Conservation (phyloP, 2,888 invertebrate genomes). For the Noctua janthina region DNA sequence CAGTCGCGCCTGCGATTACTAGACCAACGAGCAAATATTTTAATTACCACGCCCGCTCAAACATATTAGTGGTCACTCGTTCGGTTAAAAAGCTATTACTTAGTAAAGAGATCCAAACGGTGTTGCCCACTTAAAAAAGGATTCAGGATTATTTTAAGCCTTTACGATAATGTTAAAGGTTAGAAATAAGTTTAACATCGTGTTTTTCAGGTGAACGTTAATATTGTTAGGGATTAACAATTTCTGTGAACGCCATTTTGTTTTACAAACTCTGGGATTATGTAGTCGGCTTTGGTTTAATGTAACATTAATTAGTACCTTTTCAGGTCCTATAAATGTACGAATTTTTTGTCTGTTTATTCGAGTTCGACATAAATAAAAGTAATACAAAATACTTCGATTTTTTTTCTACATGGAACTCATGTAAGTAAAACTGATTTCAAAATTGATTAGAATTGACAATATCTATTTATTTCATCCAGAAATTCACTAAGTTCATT, state of each 20-base stretch:
- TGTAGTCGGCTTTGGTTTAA: conserved; percentile 3
- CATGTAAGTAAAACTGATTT: neutral
- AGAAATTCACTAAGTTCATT: neutral
- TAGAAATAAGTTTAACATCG: conserved; percentile 45
- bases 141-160: conserved; percentile 50
- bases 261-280: conserved; percentile 31
- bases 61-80: conserved; percentile 37
- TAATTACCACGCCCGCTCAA: conserved; percentile 50
- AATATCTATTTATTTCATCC: neutral
- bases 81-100: conserved; percentile 48
- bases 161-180: conserved; percentile 48
- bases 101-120: conserved; percentile 24
- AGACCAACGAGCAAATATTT: conserved; percentile 45
- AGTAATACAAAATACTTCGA: neutral
- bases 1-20: neutral
- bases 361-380: neutral
- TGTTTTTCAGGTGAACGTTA: conserved; percentile 42
- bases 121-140: conserved; percentile 52
- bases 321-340: neutral
- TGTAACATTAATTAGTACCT: conserved; percentile 4
- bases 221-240: conserved; percentile 38
- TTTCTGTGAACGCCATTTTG: conserved; percentile 34
- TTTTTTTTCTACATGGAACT: neutral
- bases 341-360: neutral
- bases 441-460: neutral